Conservation (phyloP, 2,113 vertebrate genomes). For the Ancistrus triradiatus region DNA sequence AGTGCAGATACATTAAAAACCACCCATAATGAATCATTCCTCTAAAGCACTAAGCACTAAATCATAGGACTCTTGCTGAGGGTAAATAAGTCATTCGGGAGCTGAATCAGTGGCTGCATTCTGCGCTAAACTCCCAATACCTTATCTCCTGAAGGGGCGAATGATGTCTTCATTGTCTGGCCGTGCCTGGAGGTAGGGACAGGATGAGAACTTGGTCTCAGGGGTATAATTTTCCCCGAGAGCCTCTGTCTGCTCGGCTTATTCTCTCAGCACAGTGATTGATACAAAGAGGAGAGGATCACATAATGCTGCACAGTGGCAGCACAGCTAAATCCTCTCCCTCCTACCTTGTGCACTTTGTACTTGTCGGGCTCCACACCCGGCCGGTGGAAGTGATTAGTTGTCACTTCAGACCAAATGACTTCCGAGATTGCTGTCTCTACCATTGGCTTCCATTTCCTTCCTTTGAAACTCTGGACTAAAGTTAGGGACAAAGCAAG, state of each 20-base stretch:
- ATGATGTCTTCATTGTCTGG: constrained; percentile 62
- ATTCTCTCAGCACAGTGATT: constrained; percentile 61
- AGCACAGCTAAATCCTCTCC: constrained; percentile 1
- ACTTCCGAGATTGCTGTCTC: not conserved
- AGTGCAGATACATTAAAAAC: no score
- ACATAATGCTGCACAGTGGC: constrained; percentile 49
- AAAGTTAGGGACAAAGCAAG: not conserved
- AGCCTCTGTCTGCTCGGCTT: constrained; percentile 46
- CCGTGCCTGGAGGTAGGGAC: constrained; percentile 49
- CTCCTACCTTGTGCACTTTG: constrained; percentile 23
- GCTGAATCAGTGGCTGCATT: no score
- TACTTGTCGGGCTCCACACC: constrained; percentile 18
- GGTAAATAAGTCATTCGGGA: no score
- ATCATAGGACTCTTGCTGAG: no score
- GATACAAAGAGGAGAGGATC: constrained; percentile 54
- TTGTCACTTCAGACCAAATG: constrained; percentile 43
- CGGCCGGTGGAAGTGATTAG: constrained; percentile 38
- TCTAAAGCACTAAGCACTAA: no score
- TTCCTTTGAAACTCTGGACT: not conserved
- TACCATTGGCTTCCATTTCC: not conserved
- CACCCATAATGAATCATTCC: no score
- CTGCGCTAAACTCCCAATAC: no score
- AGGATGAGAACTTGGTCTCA: constrained; percentile 58
- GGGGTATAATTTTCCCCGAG: constrained; percentile 40
- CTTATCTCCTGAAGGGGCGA: constrained; percentile 53